Conservation (phyloP, 2,888 invertebrate species). For the Tipula unca region DNA sequence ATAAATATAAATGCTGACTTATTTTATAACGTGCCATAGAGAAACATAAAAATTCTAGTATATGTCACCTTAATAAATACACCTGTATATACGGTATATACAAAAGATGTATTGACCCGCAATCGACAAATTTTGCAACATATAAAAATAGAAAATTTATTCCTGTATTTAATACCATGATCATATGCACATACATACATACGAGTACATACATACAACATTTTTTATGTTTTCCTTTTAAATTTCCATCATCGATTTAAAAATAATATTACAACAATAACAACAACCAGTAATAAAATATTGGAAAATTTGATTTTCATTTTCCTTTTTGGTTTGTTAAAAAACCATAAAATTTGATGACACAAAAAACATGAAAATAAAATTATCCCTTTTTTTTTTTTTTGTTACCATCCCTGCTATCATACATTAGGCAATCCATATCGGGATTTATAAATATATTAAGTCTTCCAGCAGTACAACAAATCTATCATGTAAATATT, state of each 20-base stretch:
- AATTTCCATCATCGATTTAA: slow-evolving; percentile 14
- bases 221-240: not conserved
- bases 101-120: slow-evolving; percentile 8
- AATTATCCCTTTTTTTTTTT: not conserved
- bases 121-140: not conserved
- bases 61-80: not conserved
- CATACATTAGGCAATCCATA: not conserved
- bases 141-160: not conserved
- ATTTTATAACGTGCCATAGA: too few species aligned
- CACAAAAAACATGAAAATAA: not conserved
- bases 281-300: not conserved
- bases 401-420: not conserved
- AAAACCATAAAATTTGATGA: slow-evolving; percentile 8
- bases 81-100: not conserved
- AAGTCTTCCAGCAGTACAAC: not conserved
- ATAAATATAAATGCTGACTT: too few species aligned
- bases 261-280: not conserved
- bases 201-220: too few species aligned
- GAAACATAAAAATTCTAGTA: too few species aligned
- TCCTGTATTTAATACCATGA: not conserved
- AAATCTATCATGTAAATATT: not conserved
- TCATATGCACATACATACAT: not conserved
- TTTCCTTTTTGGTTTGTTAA: not conserved
- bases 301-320: not conserved
- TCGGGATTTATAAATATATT: not conserved